These are phyloP conservation scores for Myrmecobius fasciatus DNA, from an alignment of 2,113 vertebrate species.

Conservation along the genomic window DNA sequence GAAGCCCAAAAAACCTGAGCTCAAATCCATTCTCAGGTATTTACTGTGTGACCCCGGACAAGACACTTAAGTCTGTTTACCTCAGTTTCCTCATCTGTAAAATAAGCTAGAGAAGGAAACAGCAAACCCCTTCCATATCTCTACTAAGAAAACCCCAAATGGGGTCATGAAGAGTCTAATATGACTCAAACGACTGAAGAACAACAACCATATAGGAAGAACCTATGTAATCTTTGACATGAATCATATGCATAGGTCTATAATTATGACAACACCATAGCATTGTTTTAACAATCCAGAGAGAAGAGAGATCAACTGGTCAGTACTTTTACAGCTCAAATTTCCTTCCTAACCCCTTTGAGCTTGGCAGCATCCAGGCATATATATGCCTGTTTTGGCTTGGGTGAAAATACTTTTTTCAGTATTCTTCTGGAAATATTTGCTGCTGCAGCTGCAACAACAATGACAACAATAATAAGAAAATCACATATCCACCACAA, in stretches of 20 bases:
- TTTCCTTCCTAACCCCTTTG: not conserved
- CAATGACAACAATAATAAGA: not conserved
- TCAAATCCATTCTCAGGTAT: not conserved
- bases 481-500: not conserved
- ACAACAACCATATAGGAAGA: not conserved
- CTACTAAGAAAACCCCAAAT: not conserved
- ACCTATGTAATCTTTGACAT: not conserved
- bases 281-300: not conserved
- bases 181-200: not conserved
- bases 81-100: not conserved
- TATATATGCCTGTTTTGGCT: not conserved
- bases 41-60: not conserved
- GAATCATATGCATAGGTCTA: not conserved
- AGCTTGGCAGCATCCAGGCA: not conserved
- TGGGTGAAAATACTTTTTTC: not conserved
- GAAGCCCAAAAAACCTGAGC: not conserved
- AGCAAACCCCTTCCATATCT: not conserved
- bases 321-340: not conserved
- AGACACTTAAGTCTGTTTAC: not conserved
- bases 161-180: not conserved
- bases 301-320: not conserved
- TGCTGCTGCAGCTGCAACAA: not conserved
- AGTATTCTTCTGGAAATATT: not conserved
- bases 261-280: not conserved
- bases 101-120: not conserved